Percentiles rank a stretch among this genome's conserved stretches.
Evolutionary conservation across 2,888 invertebrate genomes (phyloP).

Genomic region (Caradrina clavipalpis): DNA sequence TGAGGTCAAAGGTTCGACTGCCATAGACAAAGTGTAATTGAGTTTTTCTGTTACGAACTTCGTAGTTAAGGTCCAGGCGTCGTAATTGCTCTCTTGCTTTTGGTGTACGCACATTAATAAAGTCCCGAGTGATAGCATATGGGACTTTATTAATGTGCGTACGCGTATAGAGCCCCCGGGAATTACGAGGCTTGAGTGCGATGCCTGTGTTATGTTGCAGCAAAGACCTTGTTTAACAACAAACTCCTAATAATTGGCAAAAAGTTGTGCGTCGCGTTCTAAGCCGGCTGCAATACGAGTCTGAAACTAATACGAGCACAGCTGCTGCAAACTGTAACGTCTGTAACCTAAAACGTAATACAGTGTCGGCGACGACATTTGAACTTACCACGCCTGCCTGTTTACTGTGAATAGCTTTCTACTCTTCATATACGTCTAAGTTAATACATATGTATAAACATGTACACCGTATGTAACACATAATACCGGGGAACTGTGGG

Average conservation of each 20-base stretch:
- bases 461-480: too few relatives aligned
- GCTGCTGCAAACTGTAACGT: slow-evolving; percentile 56
- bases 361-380: slow-evolving; percentile 38
- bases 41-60: slow-evolving; percentile 47
- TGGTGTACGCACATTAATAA: slow-evolving; percentile 39
- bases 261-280: slow-evolving; percentile 44
- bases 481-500: too few relatives aligned
- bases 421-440: background rate
- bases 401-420: slow-evolving; percentile 18
- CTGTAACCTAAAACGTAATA: slow-evolving; percentile 55
- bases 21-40: slow-evolving; percentile 47
- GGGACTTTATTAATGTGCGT: slow-evolving; percentile 45
- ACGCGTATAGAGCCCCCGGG: slow-evolving; percentile 8
- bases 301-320: slow-evolving; percentile 63
- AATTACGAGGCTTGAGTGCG: slow-evolving; percentile 20
- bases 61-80: slow-evolving; percentile 29
- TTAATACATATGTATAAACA: background rate
- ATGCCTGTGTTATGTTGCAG: slow-evolving; percentile 11
- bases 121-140: slow-evolving; percentile 17
- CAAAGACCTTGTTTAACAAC: slow-evolving; percentile 8
- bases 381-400: slow-evolving; percentile 31
- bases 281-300: slow-evolving; percentile 56
- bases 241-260: slow-evolving; percentile 38
- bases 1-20: slow-evolving; percentile 35
- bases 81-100: slow-evolving; percentile 27